A percentile compares a stretch with the other conserved stretches of the same genome.
phyloP scores from a whole-genome alignment of 2,113 vertebrate species.

The Turdus rufiventris region DNA sequence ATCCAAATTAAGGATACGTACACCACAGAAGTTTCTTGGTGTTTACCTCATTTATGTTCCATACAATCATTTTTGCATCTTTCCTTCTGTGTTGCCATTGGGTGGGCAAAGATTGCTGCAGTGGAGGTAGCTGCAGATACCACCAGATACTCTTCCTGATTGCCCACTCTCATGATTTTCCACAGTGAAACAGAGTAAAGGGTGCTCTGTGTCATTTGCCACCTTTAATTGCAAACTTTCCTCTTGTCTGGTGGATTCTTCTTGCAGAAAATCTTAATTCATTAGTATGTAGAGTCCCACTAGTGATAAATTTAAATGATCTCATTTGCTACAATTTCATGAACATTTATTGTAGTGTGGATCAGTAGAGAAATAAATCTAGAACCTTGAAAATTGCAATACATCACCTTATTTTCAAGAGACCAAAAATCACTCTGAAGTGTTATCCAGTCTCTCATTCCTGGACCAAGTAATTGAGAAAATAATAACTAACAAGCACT shows the following conservation, averaged over 20 bases:
- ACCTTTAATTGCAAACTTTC: neutral
- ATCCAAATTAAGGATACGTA: neutral
- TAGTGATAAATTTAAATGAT: neutral
- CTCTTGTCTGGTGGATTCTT: neutral
- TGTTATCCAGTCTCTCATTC: neutral
- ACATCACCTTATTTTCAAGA: neutral
- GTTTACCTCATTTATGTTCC: neutral
- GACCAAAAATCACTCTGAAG: neutral
- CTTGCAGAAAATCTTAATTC: neutral
- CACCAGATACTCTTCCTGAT: neutral
- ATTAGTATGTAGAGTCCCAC: neutral
- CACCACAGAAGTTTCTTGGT: neutral
- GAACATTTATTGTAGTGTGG: neutral
- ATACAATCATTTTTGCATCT: neutral
- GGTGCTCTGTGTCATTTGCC: neutral
- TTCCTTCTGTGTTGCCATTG: neutral
- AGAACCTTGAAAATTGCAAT: neutral
- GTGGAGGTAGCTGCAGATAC: accelerated
- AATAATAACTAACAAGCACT: neutral
- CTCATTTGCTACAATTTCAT: neutral
- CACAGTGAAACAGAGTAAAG: neutral
- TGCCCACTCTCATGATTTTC: neutral
- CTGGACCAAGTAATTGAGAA: neutral
- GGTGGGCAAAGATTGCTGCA: neutral
- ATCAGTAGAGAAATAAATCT: neutral